Evolutionary conservation across 2,888 invertebrate genomes (phyloP).

Genomic region (Limenitis camilla): DNA sequence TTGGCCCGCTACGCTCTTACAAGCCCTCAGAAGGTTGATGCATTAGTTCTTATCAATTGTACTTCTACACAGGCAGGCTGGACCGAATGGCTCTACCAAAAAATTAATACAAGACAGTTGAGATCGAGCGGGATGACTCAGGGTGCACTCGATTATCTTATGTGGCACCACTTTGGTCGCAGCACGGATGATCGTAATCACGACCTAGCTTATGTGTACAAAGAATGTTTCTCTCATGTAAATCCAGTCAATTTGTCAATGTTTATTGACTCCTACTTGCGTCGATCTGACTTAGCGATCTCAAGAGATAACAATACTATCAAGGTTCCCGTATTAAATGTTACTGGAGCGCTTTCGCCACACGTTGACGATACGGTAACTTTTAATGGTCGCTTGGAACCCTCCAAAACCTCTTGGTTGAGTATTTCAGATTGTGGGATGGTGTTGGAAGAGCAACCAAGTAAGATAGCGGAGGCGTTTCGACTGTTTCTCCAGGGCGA

Average conservation of each 20-base stretch:
- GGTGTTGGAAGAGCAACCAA: constrained; percentile 98
- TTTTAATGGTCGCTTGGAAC: constrained; percentile 96
- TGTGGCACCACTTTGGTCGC: constrained; percentile 99
- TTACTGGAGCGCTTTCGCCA: constrained; percentile 94
- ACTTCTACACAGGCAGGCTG: constrained; percentile 95
- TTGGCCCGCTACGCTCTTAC: constrained; percentile 91
- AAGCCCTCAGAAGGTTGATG: constrained; percentile 91
- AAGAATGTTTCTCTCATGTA: constrained; percentile 93
- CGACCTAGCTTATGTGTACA: constrained; percentile 94
- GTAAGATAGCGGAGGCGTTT: constrained; percentile 97
- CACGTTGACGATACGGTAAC: constrained; percentile 98
- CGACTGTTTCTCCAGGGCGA: constrained; percentile 98
- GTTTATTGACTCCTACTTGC: constrained; percentile 95
- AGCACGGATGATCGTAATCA: constrained; percentile 92
- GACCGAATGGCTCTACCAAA: constrained; percentile 99
- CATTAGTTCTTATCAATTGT: constrained; percentile 94
- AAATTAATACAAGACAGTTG: constrained; percentile 91
- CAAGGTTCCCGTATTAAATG: constrained; percentile 91
- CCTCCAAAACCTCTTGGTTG: constrained; percentile 97
- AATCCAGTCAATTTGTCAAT: constrained; percentile 96
- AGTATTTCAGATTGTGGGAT: constrained; percentile 99
- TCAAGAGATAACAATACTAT: constrained; percentile 77
- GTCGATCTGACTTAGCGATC: constrained; percentile 92
- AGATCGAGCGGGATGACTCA: constrained; percentile 94
- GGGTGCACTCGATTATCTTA: constrained; percentile 94